A percentile compares a stretch with the other conserved stretches of the same genome.
Conservation (phyloP, 2,888 invertebrate genomes). For the Acanthosepion pharaonis region DNA sequence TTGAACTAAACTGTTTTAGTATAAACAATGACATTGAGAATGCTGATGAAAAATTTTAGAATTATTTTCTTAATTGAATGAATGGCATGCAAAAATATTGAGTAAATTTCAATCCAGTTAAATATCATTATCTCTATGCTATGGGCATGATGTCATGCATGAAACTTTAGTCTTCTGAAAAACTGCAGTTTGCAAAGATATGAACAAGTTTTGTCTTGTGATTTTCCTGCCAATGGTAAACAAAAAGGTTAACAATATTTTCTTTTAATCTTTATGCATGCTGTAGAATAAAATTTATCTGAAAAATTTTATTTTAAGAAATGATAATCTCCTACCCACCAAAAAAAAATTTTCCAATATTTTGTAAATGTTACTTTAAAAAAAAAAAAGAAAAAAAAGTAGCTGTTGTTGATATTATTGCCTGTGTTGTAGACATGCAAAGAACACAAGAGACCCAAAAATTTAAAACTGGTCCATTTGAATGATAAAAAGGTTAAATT, state of each 20-base stretch:
- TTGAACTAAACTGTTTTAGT: neutral
- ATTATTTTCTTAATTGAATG: neutral
- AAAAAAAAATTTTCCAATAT: neutral
- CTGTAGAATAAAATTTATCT: conserved; percentile 14
- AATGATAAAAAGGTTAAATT: neutral
- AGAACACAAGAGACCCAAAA: neutral
- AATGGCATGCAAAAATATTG: neutral
- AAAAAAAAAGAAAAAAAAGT: neutral
- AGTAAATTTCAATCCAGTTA: neutral
- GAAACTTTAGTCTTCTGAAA: neutral
- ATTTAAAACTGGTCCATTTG: neutral
- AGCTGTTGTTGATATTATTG: neutral
- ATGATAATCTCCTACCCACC: neutral
- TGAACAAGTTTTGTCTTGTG: neutral
- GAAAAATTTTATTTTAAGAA: neutral
- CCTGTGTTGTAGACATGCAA: neutral
- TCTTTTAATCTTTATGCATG: conserved; percentile 20
- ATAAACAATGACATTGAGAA: neutral
- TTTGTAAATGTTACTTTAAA: neutral
- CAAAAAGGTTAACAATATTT: neutral
- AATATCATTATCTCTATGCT: neutral
- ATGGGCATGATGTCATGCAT: neutral
- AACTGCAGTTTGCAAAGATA: neutral
- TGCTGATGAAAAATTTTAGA: neutral
- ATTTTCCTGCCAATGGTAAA: neutral